Percentiles rank a stretch among this genome's conserved stretches.
Conservation (phyloP, 2,888 invertebrate species). For the Perizoma flavofasciatum region DNA sequence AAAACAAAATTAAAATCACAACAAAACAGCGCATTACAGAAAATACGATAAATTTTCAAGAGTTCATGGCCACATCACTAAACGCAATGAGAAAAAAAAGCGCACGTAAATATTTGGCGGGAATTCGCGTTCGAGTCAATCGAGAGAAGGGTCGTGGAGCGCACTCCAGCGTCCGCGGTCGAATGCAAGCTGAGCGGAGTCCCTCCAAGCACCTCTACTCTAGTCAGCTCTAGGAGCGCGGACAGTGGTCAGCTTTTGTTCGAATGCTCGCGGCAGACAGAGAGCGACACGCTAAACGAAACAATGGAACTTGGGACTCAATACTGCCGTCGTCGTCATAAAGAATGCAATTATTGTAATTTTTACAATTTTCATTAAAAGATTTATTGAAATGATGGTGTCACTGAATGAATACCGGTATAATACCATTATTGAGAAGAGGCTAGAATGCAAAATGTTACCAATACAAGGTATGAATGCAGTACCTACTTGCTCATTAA, state of each 20-base stretch:
- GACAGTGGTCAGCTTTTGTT: constrained; percentile 62
- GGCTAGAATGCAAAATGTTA: too few species aligned
- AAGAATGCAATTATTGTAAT: neutral
- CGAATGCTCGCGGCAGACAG: constrained; percentile 43
- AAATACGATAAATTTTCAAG: constrained; percentile 36
- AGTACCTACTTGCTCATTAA: too few species aligned
- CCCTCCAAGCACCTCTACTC: constrained; percentile 44
- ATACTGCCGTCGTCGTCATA: too few species aligned
- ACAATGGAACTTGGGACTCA: too few species aligned
- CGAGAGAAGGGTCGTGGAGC: constrained; percentile 50
- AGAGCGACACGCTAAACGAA: constrained; percentile 43
- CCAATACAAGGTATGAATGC: too few species aligned
- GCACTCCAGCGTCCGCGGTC: constrained; percentile 63
- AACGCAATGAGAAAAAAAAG: constrained; percentile 35
- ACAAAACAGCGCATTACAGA: constrained; percentile 75
- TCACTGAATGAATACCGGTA: too few species aligned
- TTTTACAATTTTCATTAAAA: too few species aligned
- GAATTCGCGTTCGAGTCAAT: constrained; percentile 48
- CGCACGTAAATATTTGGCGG: constrained; percentile 68
- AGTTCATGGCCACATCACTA: constrained; percentile 26
- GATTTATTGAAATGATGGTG: too few species aligned
- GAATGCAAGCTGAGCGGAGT: constrained; percentile 51
- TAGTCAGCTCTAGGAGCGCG: constrained; percentile 45
- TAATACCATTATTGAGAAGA: too few species aligned
- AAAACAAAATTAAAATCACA: constrained; percentile 74